Base-by-base conservation (phyloP, 1,140 invertebrate genomes). In the Drosophila tropicalis region DNA sequence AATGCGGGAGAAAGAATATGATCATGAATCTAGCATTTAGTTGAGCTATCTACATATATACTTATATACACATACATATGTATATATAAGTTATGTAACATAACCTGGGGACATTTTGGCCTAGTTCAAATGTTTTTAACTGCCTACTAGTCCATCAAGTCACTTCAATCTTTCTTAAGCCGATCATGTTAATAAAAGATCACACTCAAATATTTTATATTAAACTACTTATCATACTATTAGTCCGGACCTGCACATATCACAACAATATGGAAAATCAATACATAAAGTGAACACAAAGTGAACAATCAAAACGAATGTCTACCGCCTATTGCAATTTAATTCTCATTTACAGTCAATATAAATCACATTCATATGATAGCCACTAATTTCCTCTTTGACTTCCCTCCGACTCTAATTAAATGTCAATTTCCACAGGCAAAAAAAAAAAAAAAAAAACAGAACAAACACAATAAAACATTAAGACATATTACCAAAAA, bases 391-490 rank as follows among this genome's bases (percentile, higher is more conserved):
- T 86, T 82, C 54, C 19, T 51, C 47, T 47, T 47, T 22, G 44
- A 62, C 54, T 57, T 10, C 51, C 41, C 55, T 6, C n/a, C 64
- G 57, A 63, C 47, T 77, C 66, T 72, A 67, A 73, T 77, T 86
- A 86, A 86, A 86, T 86, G 83, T 87, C 80, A 83, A 86, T 86
- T 86, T 86, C 67, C 83, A 67, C 67, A 5, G n/a, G 15, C 15
- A 58, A 63, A 44, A 62, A 41, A 12, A 9, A 47, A 41, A 29
- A 17, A 40, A n/a, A 34, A 65, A 47, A 51, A 17, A 29, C 41
- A 22, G 40, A 40, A 22, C n/a, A 56, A 77, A 62, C 29, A 29
- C 71, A 74, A 70, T 70, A 70, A 77, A 72, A 63, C 80, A 86
- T 86, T 82, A 73, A 72, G 79, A 79, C 73, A 76, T 70, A 76